phyloP scores from a whole-genome alignment of 2,888 invertebrate genomes.

The Dasypolia templi region DNA sequence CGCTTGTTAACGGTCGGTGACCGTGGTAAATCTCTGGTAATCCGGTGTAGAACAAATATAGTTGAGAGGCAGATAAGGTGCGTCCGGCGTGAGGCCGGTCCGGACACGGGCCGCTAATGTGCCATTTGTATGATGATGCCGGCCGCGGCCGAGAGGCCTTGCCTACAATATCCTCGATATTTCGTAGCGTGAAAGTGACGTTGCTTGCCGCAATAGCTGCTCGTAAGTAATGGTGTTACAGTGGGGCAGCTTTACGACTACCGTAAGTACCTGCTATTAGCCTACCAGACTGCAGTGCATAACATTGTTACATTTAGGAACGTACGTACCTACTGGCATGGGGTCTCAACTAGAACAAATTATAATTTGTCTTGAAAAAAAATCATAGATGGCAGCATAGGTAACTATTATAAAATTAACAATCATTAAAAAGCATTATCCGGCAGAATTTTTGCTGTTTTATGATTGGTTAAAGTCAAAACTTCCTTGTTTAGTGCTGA shows the following conservation, averaged over 20 bases:
- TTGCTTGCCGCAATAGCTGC: conserved; percentile 42
- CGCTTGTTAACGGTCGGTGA: conserved; percentile 85
- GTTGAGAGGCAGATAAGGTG: conserved; percentile 89
- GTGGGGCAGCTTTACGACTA: conserved; percentile 27
- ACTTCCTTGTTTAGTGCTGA: too few relatives aligned
- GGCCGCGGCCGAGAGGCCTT: conserved; percentile 65
- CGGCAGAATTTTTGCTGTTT: too few relatives aligned
- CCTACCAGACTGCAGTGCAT: background rate
- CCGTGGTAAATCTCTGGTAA: conserved; percentile 89
- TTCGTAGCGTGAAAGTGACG: conserved; percentile 74
- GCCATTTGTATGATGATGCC: conserved; percentile 90
- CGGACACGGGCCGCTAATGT: conserved; percentile 84
- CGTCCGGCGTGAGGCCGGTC: conserved; percentile 77
- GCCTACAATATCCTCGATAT: conserved; percentile 72
- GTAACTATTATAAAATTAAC: too few relatives aligned
- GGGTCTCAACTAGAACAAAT: too few relatives aligned
- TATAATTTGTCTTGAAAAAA: too few relatives aligned
- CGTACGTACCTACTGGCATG: too few relatives aligned
- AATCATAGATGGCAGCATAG: too few relatives aligned
- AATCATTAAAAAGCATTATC: too few relatives aligned
- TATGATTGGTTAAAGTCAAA: too few relatives aligned
- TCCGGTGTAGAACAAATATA: conserved; percentile 89
- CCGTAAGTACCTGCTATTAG: conserved; percentile 1
- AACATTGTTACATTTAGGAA: background rate
- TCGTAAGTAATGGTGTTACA: conserved; percentile 51